A percentile compares a stretch with the other conserved stretches of the same genome.
phyloP scores from a whole-genome alignment of 2,888 invertebrate genomes.

The Lasioglossum malachurum region DNA sequence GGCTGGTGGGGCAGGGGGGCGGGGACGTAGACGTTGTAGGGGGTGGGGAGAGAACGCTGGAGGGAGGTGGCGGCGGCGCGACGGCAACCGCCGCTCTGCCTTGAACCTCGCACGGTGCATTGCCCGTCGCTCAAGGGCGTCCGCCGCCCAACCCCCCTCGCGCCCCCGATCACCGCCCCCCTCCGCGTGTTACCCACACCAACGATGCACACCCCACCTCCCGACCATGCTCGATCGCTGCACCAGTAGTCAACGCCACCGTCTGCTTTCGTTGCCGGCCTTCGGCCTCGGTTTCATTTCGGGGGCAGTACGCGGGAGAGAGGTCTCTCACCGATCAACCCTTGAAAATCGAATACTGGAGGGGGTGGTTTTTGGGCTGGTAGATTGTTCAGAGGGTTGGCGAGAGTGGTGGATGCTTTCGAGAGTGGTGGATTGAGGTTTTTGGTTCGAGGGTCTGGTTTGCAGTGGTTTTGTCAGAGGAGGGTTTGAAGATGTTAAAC shows the following conservation, averaged over 20 bases:
- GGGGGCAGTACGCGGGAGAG: conserved; percentile 51
- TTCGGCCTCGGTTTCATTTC: conserved; percentile 54
- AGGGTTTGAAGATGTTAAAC: too few relatives aligned
- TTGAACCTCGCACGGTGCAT: conserved; percentile 85
- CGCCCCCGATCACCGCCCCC: conserved; percentile 46
- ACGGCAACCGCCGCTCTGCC: conserved; percentile 83
- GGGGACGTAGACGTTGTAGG: conserved; percentile 40
- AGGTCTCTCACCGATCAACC: not conserved
- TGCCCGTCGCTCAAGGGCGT: conserved; percentile 85
- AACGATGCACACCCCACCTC: conserved; percentile 51
- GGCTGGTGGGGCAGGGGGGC: conserved; percentile 51
- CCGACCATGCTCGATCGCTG: conserved; percentile 70
- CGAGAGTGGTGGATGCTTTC: not conserved
- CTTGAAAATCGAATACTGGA: not conserved
- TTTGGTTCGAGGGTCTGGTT: not conserved
- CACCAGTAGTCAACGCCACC: conserved; percentile 55
- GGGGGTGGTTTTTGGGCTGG: not conserved
- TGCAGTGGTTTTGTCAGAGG: too few relatives aligned
- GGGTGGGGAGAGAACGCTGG: conserved; percentile 44
- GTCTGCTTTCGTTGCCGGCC: conserved; percentile 38
- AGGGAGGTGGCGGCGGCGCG: conserved; percentile 72
- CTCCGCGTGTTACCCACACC: conserved; percentile 54
- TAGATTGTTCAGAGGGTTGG: not conserved
- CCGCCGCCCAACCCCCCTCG: conserved; percentile 74
- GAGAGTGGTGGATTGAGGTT: not conserved